phyloP scores from a whole-genome alignment of 2,113 vertebrate species.

The Brienomyrus brachyistius region DNA sequence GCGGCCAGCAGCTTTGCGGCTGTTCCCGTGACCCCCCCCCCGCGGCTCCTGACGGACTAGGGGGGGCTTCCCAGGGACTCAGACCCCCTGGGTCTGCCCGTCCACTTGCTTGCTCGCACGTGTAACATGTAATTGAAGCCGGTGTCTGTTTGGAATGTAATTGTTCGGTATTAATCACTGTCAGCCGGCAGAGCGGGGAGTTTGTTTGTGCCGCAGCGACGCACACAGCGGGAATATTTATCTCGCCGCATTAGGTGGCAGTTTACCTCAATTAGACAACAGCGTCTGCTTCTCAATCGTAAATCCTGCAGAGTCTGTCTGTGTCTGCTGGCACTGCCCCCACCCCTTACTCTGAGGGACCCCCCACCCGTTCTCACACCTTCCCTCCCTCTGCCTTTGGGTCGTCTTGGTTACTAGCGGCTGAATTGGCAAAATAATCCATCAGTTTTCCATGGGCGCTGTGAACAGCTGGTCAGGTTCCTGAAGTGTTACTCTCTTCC shows the following conservation, averaged over 20 bases:
- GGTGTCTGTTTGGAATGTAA: slow-evolving; percentile 16
- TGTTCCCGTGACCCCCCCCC: neutral
- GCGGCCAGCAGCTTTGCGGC: neutral
- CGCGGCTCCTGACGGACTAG: neutral
- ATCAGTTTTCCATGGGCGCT: neutral
- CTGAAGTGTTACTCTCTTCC: neutral
- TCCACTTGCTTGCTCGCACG: neutral
- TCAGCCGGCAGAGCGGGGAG: slow-evolving; percentile 4
- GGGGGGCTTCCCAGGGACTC: neutral
- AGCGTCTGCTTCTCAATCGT: slow-evolving; percentile 6
- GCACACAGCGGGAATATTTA: slow-evolving; percentile 16
- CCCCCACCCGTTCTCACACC: neutral
- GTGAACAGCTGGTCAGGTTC: neutral
- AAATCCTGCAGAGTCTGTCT: neutral
- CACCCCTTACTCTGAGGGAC: neutral
- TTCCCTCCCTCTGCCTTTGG: neutral
- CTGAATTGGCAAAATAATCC: neutral
- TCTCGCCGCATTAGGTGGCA: slow-evolving; percentile 20
- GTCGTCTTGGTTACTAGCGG: neutral
- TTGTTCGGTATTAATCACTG: slow-evolving; percentile 18
- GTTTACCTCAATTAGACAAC: slow-evolving; percentile 17
- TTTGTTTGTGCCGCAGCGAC: neutral
- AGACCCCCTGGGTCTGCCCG: neutral
- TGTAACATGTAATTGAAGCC: slow-evolving; percentile 6
- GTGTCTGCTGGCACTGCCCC: neutral